Conservation (phyloP, 2,888 invertebrate species). For the Disparrhopalites patrizii region DNA sequence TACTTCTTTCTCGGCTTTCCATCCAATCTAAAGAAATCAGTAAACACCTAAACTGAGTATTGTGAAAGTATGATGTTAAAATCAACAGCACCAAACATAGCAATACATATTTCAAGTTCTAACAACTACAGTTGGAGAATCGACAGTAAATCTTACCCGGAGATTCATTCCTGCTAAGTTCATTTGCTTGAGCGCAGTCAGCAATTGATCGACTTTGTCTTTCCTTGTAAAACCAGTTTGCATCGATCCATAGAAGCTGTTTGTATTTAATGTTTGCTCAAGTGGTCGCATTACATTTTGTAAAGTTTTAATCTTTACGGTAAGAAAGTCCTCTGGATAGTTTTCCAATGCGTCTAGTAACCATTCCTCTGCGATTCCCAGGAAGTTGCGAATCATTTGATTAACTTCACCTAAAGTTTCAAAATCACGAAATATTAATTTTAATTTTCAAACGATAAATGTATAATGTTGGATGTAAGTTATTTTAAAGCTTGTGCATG, state of each 20-base stretch:
- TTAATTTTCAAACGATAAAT: no score
- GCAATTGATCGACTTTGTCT: neutral
- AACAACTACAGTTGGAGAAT: neutral
- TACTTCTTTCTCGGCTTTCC: neutral
- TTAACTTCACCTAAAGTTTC: neutral
- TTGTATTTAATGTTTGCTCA: conserved; percentile 8
- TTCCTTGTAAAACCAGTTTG: neutral
- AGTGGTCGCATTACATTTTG: conserved; percentile 14
- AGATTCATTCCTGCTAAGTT: conserved; percentile 1
- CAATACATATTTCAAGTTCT: neutral
- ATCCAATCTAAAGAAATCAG: neutral
- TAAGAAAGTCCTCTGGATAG: conserved; percentile 5
- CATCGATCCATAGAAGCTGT: conserved; percentile 1
- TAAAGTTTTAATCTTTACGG: neutral
- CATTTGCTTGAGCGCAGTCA: neutral
- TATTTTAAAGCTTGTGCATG: no score
- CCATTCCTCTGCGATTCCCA: conserved; percentile 2
- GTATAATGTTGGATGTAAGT: neutral
- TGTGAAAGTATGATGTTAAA: no score
- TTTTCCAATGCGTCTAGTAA: neutral
- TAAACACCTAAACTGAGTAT: no score
- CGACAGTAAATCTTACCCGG: neutral
- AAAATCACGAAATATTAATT: no score
- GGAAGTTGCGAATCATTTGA: conserved; percentile 1
- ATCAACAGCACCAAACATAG: neutral